phyloP scores from a whole-genome alignment of 2,113 vertebrate species.

The Cyprinodon tularosa region DNA sequence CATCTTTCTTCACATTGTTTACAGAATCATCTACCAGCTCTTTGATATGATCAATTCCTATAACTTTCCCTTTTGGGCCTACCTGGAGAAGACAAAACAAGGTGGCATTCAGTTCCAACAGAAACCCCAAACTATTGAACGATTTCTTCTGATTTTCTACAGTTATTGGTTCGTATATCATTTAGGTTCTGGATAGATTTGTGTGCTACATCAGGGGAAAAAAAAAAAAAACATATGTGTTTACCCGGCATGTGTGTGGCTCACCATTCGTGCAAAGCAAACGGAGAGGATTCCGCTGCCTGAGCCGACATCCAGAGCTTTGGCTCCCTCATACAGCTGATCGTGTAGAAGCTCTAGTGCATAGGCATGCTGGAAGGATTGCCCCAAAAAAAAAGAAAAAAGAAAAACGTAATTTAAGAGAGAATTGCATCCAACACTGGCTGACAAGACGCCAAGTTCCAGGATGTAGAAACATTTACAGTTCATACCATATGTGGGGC shows the following conservation, averaged over 20 bases:
- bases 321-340: constrained; percentile 94
- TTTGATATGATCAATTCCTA: constrained; percentile 99
- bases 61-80: constrained; percentile 92
- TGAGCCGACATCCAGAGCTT: constrained; percentile 97
- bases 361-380: constrained; percentile 88
- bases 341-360: constrained; percentile 96
- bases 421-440: not conserved
- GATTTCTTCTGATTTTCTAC: not conserved
- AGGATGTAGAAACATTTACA: constrained; percentile 18
- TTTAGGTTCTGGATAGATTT: not conserved
- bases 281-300: constrained; percentile 97
- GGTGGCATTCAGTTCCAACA: not conserved
- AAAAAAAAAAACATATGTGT: constrained; percentile 37
- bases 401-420: constrained; percentile 3
- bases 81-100: constrained; percentile 81
- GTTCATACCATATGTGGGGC: constrained; percentile 97
- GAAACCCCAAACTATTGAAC: not conserved
- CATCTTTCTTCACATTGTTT: constrained; percentile 97
- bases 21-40: constrained; percentile 97
- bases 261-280: constrained; percentile 98
- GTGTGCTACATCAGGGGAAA: not conserved
- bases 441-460: not conserved
- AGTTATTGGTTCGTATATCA: not conserved
- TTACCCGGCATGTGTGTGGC: constrained; percentile 64
- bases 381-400: not conserved